Conservation (phyloP, 2,113 vertebrate genomes). For the Petroica traversi region DNA sequence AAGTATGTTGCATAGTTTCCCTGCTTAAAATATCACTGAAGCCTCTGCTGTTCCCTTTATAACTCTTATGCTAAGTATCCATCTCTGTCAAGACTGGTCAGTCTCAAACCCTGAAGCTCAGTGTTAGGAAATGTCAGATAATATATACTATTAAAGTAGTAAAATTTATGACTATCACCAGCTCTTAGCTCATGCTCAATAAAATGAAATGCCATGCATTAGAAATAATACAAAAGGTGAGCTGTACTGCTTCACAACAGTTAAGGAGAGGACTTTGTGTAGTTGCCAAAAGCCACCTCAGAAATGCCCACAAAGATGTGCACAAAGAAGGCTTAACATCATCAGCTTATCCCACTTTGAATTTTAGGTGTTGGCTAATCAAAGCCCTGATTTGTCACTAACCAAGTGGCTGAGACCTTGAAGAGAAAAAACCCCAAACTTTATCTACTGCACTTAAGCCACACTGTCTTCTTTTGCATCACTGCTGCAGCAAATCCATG, state of each 20-base stretch:
- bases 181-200: background rate
- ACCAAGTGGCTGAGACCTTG: background rate
- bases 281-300: background rate
- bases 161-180: background rate
- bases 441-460: background rate
- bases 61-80: background rate
- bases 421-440: background rate
- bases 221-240: background rate
- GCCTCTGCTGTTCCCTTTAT: background rate
- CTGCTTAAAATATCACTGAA: background rate
- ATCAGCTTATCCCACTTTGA: background rate
- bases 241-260: background rate
- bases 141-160: background rate
- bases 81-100: constrained; percentile 33
- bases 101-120: background rate
- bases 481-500: background rate
- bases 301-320: background rate
- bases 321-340: background rate
- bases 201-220: background rate
- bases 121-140: constrained; percentile 23
- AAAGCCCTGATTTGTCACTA: background rate
- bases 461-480: background rate
- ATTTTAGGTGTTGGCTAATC: background rate
- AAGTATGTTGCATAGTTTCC: background rate
- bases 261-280: background rate